Conservation (phyloP, 2,888 invertebrate genomes). For the Eulithis prunata region DNA sequence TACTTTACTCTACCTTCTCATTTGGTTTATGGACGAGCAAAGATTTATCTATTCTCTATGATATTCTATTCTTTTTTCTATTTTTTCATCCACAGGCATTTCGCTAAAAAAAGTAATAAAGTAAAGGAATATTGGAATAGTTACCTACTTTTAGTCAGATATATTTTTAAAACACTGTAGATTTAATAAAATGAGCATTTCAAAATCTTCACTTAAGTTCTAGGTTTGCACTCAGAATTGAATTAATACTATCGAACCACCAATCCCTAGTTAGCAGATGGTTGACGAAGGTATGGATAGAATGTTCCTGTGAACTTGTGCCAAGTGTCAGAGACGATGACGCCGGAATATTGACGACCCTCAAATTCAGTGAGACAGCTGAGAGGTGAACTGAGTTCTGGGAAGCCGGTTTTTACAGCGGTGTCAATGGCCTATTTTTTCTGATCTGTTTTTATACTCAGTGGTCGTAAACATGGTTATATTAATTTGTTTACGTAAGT, state of each 20-base stretch:
- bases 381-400: slow-evolving; percentile 15
- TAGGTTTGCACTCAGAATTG: slow-evolving; percentile 2
- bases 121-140: too few species aligned
- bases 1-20: too few species aligned
- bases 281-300: slow-evolving; percentile 29
- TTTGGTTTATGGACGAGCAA: too few species aligned
- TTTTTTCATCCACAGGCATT: too few species aligned
- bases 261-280: slow-evolving; percentile 20
- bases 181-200: background rate
- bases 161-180: too few species aligned
- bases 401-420: slow-evolving; percentile 6
- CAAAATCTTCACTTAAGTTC: background rate
- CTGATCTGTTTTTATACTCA: slow-evolving; percentile 2
- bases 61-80: too few species aligned
- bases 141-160: too few species aligned
- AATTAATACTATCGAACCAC: background rate
- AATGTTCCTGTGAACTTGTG: slow-evolving; percentile 35
- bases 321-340: slow-evolving; percentile 31
- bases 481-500: background rate
- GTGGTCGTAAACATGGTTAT: background rate
- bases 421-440: slow-evolving; percentile 21
- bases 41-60: too few species aligned
- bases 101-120: too few species aligned
- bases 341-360: slow-evolving; percentile 33
- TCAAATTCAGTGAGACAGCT: slow-evolving; percentile 30